Percentiles rank a stretch among this genome's conserved stretches.
phyloP scores from a whole-genome alignment of 1,140 invertebrate genomes.

The Sweltsa coloradensis region DNA sequence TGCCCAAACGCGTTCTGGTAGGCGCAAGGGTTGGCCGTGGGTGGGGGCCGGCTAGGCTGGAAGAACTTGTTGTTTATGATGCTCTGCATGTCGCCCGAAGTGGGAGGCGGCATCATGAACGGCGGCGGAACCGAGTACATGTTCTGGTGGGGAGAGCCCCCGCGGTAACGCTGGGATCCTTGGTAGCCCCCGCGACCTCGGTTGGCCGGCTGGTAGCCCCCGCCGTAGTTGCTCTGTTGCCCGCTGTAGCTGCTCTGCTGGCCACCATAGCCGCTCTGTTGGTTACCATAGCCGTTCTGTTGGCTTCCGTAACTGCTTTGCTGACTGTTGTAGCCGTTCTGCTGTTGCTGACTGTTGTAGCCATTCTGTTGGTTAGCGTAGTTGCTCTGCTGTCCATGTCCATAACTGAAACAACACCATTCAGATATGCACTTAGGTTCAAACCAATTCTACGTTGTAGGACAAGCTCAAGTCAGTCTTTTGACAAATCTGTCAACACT shows the following conservation, averaged over 20 bases:
- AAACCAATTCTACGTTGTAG: too few relatives aligned
- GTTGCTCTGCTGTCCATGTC: background rate
- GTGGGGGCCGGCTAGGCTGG: conserved; percentile 35
- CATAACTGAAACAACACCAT: too few relatives aligned
- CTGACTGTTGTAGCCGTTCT: conserved; percentile 5
- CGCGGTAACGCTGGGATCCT: conserved; percentile 6
- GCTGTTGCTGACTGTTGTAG: conserved; percentile 2
- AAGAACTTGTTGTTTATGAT: conserved; percentile 49
- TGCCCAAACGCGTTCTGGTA: conserved; percentile 33
- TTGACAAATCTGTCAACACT: too few relatives aligned
- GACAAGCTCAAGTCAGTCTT: too few relatives aligned
- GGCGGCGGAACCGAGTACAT: conserved; percentile 38
- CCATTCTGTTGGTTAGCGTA: background rate
- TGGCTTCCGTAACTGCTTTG: conserved; percentile 1
- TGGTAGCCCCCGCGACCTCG: conserved; percentile 11
- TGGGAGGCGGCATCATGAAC: conserved; percentile 35
- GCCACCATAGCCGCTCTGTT: conserved; percentile 1
- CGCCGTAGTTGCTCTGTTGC: conserved; percentile 4
- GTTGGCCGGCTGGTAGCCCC: conserved; percentile 22
- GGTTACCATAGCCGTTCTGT: conserved; percentile 4
- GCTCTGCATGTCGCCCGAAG: conserved; percentile 37
- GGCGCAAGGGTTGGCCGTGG: conserved; percentile 36
- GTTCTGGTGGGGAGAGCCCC: conserved; percentile 18
- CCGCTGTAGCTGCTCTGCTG: conserved; percentile 5
- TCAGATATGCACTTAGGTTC: too few relatives aligned